These are phyloP conservation scores for Andrena minutula DNA, from an alignment of 2,888 invertebrate genomes.

Conservation along the genomic window DNA sequence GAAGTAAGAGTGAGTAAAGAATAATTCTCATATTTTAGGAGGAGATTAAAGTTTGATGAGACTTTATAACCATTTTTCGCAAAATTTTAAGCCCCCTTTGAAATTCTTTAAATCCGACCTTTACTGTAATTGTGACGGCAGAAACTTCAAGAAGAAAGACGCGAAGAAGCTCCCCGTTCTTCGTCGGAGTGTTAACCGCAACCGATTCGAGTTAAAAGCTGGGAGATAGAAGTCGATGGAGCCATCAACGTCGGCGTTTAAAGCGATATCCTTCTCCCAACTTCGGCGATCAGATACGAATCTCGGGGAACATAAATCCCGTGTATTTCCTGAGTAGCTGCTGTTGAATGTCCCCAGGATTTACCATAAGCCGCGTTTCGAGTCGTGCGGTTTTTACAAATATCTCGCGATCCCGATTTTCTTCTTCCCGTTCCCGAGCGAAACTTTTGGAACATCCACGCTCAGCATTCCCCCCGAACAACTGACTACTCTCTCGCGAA, in stretches of 20 bases:
- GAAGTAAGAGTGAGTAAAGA: too few species aligned
- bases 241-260: conserved; percentile 16
- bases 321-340: conserved; percentile 20
- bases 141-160: not conserved
- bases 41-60: too few species aligned
- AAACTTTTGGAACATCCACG: not conserved
- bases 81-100: not conserved
- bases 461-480: not conserved
- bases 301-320: conserved; percentile 30
- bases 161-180: not conserved
- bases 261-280: conserved; percentile 13
- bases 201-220: conserved; percentile 9
- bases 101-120: not conserved
- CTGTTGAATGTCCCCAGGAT: conserved; percentile 14
- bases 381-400: not conserved
- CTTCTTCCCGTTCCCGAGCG: not conserved
- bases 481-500: not conserved
- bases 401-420: not conserved
- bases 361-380: conserved; percentile 9
- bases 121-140: not conserved
- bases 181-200: not conserved
- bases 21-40: too few species aligned
- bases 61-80: too few species aligned
- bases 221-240: conserved; percentile 7
- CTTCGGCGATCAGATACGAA: conserved; percentile 18